Percentiles rank a stretch among this genome's conserved stretches.
Conservation (phyloP, 2,797 vertebrate genomes). For the Anisognathus igniventris region DNA sequence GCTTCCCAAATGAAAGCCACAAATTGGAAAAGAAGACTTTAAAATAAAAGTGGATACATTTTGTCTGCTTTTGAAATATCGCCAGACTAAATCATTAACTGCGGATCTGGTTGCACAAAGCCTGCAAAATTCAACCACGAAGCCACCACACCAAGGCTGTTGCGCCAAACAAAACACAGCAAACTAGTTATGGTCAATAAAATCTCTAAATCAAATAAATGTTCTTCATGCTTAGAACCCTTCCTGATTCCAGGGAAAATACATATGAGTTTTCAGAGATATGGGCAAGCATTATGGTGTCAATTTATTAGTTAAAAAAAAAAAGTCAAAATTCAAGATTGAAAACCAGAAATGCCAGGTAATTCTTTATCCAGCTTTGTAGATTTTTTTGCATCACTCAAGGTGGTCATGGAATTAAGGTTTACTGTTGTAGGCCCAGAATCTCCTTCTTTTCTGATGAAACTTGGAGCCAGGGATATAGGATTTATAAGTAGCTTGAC, state of each 20-base stretch:
- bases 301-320: neutral
- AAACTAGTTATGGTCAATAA: constrained; percentile 64
- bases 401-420: rapidly evolving
- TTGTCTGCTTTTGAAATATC: constrained; percentile 60
- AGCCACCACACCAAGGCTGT: constrained; percentile 45
- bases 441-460: neutral
- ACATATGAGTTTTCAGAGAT: constrained; percentile 26
- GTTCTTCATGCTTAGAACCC: constrained; percentile 18
- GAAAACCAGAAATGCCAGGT: neutral
- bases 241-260: constrained; percentile 63
- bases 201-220: constrained; percentile 69
- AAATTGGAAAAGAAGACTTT: constrained; percentile 25
- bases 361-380: neutral
- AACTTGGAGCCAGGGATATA: neutral
- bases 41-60: constrained; percentile 59
- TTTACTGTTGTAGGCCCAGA: neutral
- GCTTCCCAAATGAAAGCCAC: neutral
- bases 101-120: constrained; percentile 68
- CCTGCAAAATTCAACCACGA: constrained; percentile 67
- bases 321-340: neutral
- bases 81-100: constrained; percentile 72
- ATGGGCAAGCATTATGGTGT: neutral
- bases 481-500: neutral
- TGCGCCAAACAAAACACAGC: constrained; percentile 71
- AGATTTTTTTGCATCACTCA: neutral